Percentiles rank a stretch among this genome's conserved stretches.
These are phyloP conservation scores for Andrena chrysosceles DNA, from an alignment of 2,888 invertebrate genomes.

Conservation along the genomic window DNA sequence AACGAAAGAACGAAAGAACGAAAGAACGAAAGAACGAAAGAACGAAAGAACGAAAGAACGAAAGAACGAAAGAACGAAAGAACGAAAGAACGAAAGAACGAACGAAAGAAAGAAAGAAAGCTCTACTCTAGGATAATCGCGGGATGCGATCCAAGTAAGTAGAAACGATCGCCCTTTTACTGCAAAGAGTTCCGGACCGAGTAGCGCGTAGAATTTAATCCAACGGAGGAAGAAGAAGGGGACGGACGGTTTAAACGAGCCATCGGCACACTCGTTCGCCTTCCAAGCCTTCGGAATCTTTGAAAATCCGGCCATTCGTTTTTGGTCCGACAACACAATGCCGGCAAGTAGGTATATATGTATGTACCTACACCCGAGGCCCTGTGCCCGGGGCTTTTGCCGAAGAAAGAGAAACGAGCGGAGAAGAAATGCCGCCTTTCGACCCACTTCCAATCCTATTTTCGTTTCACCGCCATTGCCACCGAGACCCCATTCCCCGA, in stretches of 20 bases:
- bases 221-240: not conserved
- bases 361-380: too few species aligned
- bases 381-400: conserved; percentile 34
- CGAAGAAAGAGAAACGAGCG: conserved; percentile 60
- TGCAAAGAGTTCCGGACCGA: conserved; percentile 22
- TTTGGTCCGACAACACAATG: conserved; percentile 56
- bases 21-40: conserved; percentile 9
- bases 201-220: conserved; percentile 60
- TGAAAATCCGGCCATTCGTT: conserved; percentile 73
- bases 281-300: conserved; percentile 63
- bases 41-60: conserved; percentile 7
- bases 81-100: not conserved
- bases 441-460: conserved; percentile 72
- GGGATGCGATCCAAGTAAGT: conserved; percentile 32
- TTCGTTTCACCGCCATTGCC: conserved; percentile 54
- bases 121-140: conserved; percentile 34
- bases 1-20: conserved; percentile 7
- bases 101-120: not conserved
- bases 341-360: conserved; percentile 54
- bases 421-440: conserved; percentile 68
- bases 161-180: conserved; percentile 44
- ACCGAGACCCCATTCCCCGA: conserved; percentile 8
- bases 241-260: conserved; percentile 54
- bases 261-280: conserved; percentile 52
- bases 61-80: not conserved